Evolutionary conservation across 37 sponge, comb jelly and placozoan genomes (phyloP).

Genomic region (Cliona cf. orientalis): DNA sequence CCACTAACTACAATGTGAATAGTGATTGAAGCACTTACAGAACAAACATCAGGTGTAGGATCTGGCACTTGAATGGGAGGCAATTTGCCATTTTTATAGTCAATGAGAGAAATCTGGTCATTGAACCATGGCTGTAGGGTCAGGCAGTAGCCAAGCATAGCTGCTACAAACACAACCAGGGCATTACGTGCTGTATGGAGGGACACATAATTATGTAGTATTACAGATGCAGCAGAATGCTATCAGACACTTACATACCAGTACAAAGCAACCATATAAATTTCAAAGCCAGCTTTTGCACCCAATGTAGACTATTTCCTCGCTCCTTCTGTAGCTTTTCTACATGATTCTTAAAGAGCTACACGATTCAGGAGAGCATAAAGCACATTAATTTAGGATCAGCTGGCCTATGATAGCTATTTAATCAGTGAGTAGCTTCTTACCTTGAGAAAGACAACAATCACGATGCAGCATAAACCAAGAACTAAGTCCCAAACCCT

Average conservation of each 20-base stretch:
- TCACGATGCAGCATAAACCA: constrained; percentile 65
- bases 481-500: constrained; percentile 65
- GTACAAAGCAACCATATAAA: too few species aligned
- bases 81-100: constrained; percentile 2
- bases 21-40: background rate
- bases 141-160: constrained; percentile 66
- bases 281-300: too few species aligned
- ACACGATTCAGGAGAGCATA: background rate
- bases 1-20: background rate
- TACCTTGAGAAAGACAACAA: constrained; percentile 77
- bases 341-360: constrained; percentile 61
- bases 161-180: constrained; percentile 86
- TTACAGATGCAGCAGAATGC: background rate
- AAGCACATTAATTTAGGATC: too few species aligned
- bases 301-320: too few species aligned
- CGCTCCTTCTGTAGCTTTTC: constrained; percentile 27
- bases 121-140: constrained; percentile 29
- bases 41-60: background rate
- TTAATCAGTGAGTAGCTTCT: background rate
- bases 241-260: too few species aligned
- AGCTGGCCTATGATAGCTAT: background rate
- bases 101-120: constrained; percentile 13
- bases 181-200: constrained; percentile 77
- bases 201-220: background rate
- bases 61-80: constrained; percentile 15